Evolutionary conservation across 2,113 vertebrate species (phyloP).

Genomic region (Leptosomus discolor): DNA sequence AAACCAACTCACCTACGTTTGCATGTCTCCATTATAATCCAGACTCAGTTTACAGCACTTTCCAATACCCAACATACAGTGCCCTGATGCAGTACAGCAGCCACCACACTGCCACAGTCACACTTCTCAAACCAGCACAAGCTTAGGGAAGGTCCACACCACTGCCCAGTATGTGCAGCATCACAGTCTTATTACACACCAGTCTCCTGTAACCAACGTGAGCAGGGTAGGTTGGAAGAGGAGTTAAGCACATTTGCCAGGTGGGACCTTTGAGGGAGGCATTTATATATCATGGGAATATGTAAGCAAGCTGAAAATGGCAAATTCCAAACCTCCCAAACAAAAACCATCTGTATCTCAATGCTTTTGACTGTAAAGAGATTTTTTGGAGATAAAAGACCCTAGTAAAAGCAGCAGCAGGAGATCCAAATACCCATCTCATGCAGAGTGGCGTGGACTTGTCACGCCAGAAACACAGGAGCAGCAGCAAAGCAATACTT

Average conservation of each 20-base stretch:
- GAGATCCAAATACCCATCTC: background rate
- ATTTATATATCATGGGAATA: background rate
- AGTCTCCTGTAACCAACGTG: accelerated
- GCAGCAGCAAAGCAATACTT: background rate
- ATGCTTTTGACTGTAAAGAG: background rate
- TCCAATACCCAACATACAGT: accelerated
- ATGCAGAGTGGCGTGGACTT: background rate
- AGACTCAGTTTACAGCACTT: background rate
- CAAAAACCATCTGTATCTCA: background rate
- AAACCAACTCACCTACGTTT: background rate
- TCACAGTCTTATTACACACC: background rate
- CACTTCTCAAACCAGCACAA: background rate
- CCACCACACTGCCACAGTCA: accelerated
- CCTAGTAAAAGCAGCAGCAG: background rate
- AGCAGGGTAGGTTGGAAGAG: background rate
- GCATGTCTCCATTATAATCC: background rate
- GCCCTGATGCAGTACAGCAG: background rate
- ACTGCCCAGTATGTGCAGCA: accelerated
- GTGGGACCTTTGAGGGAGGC: background rate
- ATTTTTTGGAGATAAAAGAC: background rate
- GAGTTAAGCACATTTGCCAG: background rate
- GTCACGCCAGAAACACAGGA: background rate
- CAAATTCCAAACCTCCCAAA: background rate
- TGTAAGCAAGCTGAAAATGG: background rate
- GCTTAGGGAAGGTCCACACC: too few species aligned